phyloP scores from a whole-genome alignment of 2,113 vertebrate genomes.

The Bettongia penicillata region DNA sequence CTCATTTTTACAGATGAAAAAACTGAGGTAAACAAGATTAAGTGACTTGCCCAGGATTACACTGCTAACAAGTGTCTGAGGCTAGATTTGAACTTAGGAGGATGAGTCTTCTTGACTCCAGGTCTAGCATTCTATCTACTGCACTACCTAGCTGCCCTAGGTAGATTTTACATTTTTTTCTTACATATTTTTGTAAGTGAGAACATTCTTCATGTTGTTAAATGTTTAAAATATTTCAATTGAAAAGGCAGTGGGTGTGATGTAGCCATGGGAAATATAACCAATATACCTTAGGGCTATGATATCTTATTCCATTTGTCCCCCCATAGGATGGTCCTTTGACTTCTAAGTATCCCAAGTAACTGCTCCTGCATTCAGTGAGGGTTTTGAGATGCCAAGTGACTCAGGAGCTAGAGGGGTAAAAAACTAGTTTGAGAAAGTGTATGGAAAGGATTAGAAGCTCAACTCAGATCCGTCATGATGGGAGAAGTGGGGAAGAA shows the following conservation, averaged over 20 bases:
- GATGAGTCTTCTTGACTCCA: too few relatives aligned
- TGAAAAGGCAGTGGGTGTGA: neutral
- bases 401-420: neutral
- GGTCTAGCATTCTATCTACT: too few relatives aligned
- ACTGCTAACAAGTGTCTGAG: too few relatives aligned
- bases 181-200: neutral
- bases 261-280: neutral
- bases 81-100: too few relatives aligned
- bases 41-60: too few relatives aligned
- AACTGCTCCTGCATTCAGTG: neutral
- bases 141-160: too few relatives aligned
- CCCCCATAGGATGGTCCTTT: neutral
- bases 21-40: too few relatives aligned
- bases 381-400: neutral
- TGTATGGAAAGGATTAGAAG: neutral
- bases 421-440: neutral
- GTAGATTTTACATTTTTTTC: neutral
- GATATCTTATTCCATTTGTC: neutral
- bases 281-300: neutral
- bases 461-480: neutral
- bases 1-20: too few relatives aligned
- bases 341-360: neutral
- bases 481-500: neutral
- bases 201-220: neutral
- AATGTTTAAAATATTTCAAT: neutral